Evolutionary conservation across 2,113 vertebrate genomes (phyloP), one percentile per base, ranked within the genome.

Genomic region (Phrynosoma blainvillii): DNA sequence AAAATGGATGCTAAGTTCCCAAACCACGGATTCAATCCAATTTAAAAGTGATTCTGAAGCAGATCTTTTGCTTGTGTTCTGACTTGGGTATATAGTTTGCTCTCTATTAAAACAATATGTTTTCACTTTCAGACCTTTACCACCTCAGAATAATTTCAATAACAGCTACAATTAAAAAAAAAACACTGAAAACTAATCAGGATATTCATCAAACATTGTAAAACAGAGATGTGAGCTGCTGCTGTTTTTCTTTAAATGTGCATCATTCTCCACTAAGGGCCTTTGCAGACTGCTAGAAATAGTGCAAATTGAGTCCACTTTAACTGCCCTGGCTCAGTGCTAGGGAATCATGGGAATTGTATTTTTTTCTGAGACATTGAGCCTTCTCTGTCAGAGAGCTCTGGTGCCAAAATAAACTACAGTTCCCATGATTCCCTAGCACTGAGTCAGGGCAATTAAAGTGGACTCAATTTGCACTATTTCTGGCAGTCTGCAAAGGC

Each of bases 181-280:
- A 85, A 40, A 56, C 85, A 89, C 86, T 82, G 36, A 87, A 88
- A 27, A 87, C 9, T 76, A 85, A 83, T 65, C 68, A 85, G 42
- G 77, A 92, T 84, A 80, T 84, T 90, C 23, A 2, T 20, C 1
- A 85, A 47, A 30, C 62, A 52, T 66, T 23, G 42, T 2, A 66
- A 77, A 81, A 21, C 30, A 30, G 13, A 62, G 71, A 74, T 9
- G 2, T 20, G 32, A 40, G 36, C 30, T 54, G 32, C 62, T 47
- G 16, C 16, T 52, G 5, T 78, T 9, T 66, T 25, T 16, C 8
- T 27, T 62, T 3, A 10, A 13, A 74, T 12, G 30, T 47, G 36
- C 59, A 32, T 9, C 47, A 36, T 25, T 42, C 11, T 78, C 11
- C 18, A 52, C 16, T 9, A 56, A 40, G 36, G 36, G 36, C 36